Percentiles rank a stretch among this genome's conserved stretches.
phyloP scores from a whole-genome alignment of 2,888 invertebrate genomes.

The Ectemnius lituratus region DNA sequence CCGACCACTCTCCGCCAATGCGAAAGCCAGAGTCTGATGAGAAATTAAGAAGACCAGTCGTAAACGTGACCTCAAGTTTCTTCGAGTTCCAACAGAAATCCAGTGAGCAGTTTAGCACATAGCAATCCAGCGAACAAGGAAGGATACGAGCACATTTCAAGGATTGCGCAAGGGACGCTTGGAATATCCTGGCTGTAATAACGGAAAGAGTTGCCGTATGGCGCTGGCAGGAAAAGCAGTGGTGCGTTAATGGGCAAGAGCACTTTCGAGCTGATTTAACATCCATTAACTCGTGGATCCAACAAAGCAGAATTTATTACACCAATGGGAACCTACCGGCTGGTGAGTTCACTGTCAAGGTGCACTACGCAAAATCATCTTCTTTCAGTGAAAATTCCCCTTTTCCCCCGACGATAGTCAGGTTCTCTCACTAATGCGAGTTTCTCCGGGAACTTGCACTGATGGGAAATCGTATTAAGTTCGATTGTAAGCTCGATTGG shows the following conservation, averaged over 20 bases:
- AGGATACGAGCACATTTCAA: background rate
- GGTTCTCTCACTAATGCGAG: too few species aligned
- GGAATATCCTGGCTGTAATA: background rate
- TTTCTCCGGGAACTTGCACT: too few species aligned
- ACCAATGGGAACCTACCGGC: slow-evolving; percentile 1
- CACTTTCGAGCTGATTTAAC: background rate
- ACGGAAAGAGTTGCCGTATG: background rate
- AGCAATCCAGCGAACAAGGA: background rate
- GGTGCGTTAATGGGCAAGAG: background rate
- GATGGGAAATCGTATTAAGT: too few species aligned
- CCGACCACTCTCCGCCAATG: background rate
- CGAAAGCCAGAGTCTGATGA: background rate
- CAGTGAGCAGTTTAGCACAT: background rate
- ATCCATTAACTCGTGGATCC: background rate
- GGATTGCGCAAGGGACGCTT: background rate
- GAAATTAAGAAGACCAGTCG: slow-evolving; percentile 1
- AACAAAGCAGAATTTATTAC: slow-evolving; percentile 1
- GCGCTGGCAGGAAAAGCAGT: background rate
- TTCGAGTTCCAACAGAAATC: background rate
- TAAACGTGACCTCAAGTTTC: background rate
- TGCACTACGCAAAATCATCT: background rate
- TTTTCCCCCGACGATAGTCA: too few species aligned
- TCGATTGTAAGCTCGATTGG: too few species aligned
- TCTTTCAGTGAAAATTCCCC: background rate
- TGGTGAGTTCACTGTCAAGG: background rate